phyloP scores from a whole-genome alignment of 2,888 invertebrate genomes.

The Cancer borealis region DNA sequence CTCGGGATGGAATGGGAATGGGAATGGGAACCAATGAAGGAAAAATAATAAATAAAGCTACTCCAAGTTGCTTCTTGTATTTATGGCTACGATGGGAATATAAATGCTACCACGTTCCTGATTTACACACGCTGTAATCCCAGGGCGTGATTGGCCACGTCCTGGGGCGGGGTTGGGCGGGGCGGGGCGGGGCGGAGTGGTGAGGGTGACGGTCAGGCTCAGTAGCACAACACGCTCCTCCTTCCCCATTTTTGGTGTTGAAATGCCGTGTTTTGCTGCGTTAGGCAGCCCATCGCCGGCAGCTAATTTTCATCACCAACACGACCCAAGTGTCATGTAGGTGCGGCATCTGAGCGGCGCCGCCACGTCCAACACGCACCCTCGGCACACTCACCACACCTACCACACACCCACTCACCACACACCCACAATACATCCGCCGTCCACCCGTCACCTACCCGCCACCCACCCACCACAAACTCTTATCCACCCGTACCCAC shows the following conservation, averaged over 20 bases:
- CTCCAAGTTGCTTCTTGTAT: conserved; percentile 2
- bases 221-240: conserved; percentile 10
- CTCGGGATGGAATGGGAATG: not conserved
- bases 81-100: not conserved
- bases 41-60: conserved; percentile 22
- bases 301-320: not conserved
- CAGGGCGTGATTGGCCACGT: not conserved
- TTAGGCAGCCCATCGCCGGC: not conserved
- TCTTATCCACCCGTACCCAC: not conserved
- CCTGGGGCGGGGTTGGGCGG: not conserved
- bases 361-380: not conserved
- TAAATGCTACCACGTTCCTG: conserved; percentile 5
- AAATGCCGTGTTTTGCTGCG: conserved; percentile 11
- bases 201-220: not conserved
- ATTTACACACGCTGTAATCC: conserved; percentile 2
- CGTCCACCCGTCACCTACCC: not conserved
- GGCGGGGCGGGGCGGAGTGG: not conserved
- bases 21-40: conserved; percentile 12
- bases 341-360: conserved; percentile 21
- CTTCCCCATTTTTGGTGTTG: conserved; percentile 1
- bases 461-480: not conserved
- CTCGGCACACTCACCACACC: not conserved
- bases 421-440: not conserved
- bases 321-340: not conserved
- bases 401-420: not conserved